phyloP scores from a whole-genome alignment of 2,888 invertebrate species.

The Melolontha melolontha region DNA sequence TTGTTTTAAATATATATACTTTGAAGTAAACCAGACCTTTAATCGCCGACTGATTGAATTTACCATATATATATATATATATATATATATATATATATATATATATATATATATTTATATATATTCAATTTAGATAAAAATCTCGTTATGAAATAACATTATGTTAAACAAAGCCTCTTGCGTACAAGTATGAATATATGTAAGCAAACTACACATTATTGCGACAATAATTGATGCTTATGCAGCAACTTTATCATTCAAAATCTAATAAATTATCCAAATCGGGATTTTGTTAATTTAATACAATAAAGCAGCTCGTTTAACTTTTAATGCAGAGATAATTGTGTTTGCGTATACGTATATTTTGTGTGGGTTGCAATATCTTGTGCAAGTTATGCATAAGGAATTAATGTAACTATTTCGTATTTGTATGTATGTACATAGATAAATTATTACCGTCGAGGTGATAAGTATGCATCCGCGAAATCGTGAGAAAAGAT shows the following conservation, averaged over 20 bases:
- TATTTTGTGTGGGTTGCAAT: slow-evolving; percentile 23
- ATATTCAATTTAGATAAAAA: slow-evolving; percentile 24
- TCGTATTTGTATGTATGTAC: slow-evolving; percentile 25
- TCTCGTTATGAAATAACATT: slow-evolving; percentile 3
- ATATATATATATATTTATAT: background rate
- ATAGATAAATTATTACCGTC: slow-evolving; percentile 28
- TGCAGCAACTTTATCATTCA: slow-evolving; percentile 1
- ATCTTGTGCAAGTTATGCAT: slow-evolving; percentile 28
- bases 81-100: no score
- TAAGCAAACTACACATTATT: background rate
- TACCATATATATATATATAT: no score
- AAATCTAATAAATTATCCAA: slow-evolving; percentile 15
- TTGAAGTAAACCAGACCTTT: no score
- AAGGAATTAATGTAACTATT: slow-evolving; percentile 11
- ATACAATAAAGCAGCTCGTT: slow-evolving; percentile 16
- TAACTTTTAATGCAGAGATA: slow-evolving; percentile 8
- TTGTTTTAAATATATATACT: no score
- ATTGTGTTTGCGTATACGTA: background rate
- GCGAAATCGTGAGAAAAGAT: slow-evolving; percentile 34
- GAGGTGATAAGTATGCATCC: slow-evolving; percentile 28
- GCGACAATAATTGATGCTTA: slow-evolving; percentile 20
- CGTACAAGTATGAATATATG: slow-evolving; percentile 4
- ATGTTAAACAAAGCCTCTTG: background rate
- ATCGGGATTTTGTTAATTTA: slow-evolving; percentile 28
- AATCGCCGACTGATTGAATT: no score